Base-by-base conservation (phyloP, 2,113 vertebrate species). In the Melozone crissalis region DNA sequence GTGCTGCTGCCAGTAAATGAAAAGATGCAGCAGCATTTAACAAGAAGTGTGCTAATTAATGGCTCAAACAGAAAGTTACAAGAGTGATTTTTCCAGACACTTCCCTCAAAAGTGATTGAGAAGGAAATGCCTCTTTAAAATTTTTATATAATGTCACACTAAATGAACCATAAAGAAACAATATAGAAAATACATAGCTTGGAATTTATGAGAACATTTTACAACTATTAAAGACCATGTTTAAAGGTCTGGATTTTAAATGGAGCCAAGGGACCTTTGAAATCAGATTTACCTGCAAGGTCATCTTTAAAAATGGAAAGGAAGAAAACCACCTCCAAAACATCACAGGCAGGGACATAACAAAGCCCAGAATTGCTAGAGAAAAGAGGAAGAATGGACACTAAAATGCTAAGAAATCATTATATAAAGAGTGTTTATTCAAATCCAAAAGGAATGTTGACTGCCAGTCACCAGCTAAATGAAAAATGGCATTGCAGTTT, bases 91-190 rank as follows among this genome's bases (percentile, higher is more conserved):
- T 78, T 83, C 71, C 85, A 83, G 62, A 26, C 39, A 84, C 55
- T 84, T 82, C 83, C 35, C 57, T 92, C 81, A 57, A 51, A 67
- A 95, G 16, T 87, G 89, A 87, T 79, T 89, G 92, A 81, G 73
- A 89, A 95, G 86, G 66, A 94, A 97, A 95, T 79, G 77, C 49
- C 86, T 91, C 88, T 87, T 96, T 33, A 63, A 95, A 93, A 5
- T 83, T 93, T 94, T 90, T 93, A 91, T 93, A 37, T 71, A 97
- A 95, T 94, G 94, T 96, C 95, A 95, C 71, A 65, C 79, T 91
- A 94, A 96, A 81, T 81, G 93, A 97, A 84, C 89, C 94, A 80
- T 93, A 94, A 95, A 95, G 86, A 77, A 95, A 95, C 73, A 91
- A 51, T 95, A 67, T 51, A 89, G 57, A 96, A 95, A 95, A 77